Evolutionary conservation across 2,797 vertebrate genomes (phyloP), one percentile per base, ranked within the genome.

Genomic region (Xiphophorus birchmanni): DNA sequence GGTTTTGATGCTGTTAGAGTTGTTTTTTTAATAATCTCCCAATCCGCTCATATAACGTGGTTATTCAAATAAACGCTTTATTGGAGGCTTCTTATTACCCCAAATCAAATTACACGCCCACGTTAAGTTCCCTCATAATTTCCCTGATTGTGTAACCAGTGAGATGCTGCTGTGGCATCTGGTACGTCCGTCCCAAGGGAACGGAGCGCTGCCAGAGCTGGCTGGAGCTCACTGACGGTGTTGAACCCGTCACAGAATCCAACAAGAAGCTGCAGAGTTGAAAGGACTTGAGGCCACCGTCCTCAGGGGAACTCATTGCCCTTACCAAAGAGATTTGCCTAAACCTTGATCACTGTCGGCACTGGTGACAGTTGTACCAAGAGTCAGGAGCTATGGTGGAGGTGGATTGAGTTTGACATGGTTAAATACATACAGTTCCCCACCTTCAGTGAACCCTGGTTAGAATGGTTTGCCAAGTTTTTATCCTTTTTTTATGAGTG

Each of bases 81-180:
- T 44, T 45, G 29, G 50, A 29, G 52, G 29, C 32, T 56, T 7
- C 56, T 88, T 81, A 84, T 87, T 80, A 72, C 79, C 80, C 67
- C 74, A 90, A 84, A 93, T 92, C 88, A 76, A 93, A 92, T 94
- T 89, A 91, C 88, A 88, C 21, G 35, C 86, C 81, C 81, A 88
- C 84, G 77, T 84, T 23, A 12, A 10, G 37, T 69, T 12, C 65
- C 65, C 9, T 69, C 65, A 69, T 69, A 11, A 86, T 82, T 83
- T 87, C 86, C 82, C 73, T 84, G 86, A 88, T 88, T 81, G 88
- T 87, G 90, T 88, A 90, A 92, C 91, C 86, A 87, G 89, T 88
- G 91, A 86, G 84, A 79, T 85, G 80, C 84, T 85, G 81, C 85
- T 82, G 56, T 42, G 37, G 37, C 65, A 69, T 69, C 65, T 69